These are phyloP conservation scores for Psittacula derbiana DNA, from an alignment of 2,797 vertebrate genomes.

Conservation along the genomic window DNA sequence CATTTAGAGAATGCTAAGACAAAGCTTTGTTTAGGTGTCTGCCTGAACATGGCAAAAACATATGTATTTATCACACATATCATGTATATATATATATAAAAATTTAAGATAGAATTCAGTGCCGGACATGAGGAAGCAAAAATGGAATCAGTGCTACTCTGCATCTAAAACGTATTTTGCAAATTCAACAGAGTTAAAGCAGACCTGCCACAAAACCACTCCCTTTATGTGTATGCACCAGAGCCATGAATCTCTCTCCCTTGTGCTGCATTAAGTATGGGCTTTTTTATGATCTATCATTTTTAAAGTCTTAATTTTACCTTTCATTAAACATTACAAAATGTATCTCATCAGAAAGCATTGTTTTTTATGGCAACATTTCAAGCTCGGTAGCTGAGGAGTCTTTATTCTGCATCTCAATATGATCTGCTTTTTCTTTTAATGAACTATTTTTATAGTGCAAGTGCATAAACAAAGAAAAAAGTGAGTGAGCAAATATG, in stretches of 20 bases:
- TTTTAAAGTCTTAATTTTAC: conserved; percentile 45
- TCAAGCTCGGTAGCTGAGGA: conserved; percentile 15
- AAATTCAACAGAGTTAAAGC: not conserved
- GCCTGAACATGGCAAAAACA: not conserved
- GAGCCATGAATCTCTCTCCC: not conserved
- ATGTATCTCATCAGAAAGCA: conserved; percentile 25
- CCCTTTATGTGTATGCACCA: not conserved
- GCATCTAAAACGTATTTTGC: not conserved
- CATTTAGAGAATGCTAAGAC: not conserved
- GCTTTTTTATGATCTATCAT: not conserved
- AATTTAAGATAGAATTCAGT: not conserved
- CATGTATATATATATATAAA: not conserved
- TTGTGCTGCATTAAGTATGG: not conserved
- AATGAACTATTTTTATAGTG: conserved; percentile 34
- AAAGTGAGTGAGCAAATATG: conserved; percentile 3
- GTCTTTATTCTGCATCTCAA: not conserved
- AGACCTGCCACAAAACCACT: not conserved
- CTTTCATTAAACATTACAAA: conserved; percentile 55
- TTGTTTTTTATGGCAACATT: conserved; percentile 47
- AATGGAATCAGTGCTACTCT: not conserved
- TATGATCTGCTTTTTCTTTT: conserved; percentile 28
- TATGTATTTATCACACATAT: accelerated
- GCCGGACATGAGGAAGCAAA: not conserved
- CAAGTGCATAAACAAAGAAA: conserved; percentile 48
- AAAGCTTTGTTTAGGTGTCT: not conserved